A percentile compares a stretch with the other conserved stretches of the same genome.
These are phyloP conservation scores for Aplocera efformata DNA, from an alignment of 2,888 invertebrate species.

Conservation along the genomic window DNA sequence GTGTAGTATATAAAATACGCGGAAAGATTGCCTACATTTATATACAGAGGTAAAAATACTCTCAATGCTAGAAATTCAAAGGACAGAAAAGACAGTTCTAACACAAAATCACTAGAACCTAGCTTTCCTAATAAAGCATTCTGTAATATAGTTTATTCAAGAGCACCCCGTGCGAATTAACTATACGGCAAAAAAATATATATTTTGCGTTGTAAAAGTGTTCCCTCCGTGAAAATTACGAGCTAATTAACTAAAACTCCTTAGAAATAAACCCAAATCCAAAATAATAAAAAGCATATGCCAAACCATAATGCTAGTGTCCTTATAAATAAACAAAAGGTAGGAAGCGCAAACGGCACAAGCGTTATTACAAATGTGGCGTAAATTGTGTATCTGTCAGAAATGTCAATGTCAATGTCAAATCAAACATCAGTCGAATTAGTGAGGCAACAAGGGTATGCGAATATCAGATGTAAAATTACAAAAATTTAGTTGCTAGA, in stretches of 20 bases:
- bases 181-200: conserved; percentile 9
- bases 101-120: no score
- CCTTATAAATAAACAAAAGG: conserved; percentile 24
- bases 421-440: conserved; percentile 12
- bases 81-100: no score
- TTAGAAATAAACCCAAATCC: conserved; percentile 9
- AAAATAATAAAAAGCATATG: conserved; percentile 10
- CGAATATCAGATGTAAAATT: no score
- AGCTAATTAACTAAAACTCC: conserved; percentile 19
- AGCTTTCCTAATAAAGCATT: no score
- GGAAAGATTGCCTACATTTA: no score
- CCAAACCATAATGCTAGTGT: conserved; percentile 22
- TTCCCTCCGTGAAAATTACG: conserved; percentile 11
- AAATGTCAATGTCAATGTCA: conserved; percentile 18
- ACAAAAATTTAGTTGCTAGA: no score
- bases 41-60: no score
- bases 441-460: no score
- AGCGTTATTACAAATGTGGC: conserved; percentile 29
- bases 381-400: conserved; percentile 12
- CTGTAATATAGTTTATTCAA: no score
- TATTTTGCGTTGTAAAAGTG: conserved; percentile 3
- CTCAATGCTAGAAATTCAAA: no score
- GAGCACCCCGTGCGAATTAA: conserved; percentile 10
- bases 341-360: conserved; percentile 40
- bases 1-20: no score